phyloP scores from a whole-genome alignment of 1,140 invertebrate genomes.

The Dolichoris vasculosae region DNA sequence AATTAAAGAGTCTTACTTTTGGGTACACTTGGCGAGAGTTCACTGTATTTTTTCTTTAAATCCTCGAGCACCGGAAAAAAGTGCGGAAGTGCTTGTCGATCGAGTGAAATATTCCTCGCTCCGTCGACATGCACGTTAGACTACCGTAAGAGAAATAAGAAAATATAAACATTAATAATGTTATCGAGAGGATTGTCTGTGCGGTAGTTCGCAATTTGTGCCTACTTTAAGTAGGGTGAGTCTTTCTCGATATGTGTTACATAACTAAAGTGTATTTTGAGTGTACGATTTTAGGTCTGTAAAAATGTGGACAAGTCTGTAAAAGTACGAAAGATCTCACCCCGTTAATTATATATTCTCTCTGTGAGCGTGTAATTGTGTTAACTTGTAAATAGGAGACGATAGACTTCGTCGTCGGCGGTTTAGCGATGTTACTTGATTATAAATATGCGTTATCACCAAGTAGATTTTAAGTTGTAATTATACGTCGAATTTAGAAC shows the following conservation, averaged over 20 bases:
- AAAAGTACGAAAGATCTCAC: constrained; percentile 4
- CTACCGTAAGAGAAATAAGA: not conserved
- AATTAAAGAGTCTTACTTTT: not conserved
- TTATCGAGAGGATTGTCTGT: not conserved
- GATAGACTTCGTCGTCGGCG: constrained; percentile 27
- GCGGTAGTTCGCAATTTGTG: not conserved
- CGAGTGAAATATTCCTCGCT: constrained; percentile 32
- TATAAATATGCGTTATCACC: constrained; percentile 37
- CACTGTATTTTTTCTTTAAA: not conserved
- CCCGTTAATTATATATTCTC: not conserved
- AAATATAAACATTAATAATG: not conserved
- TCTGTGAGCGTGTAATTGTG: constrained; percentile 39
- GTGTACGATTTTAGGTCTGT: not conserved
- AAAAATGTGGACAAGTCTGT: not conserved
- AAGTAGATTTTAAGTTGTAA: constrained; percentile 46
- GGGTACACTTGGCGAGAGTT: not conserved
- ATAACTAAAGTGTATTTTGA: constrained; percentile 3
- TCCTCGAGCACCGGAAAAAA: not conserved
- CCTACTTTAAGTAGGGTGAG: constrained; percentile 40
- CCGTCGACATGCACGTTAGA: constrained; percentile 32
- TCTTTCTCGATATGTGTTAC: not conserved
- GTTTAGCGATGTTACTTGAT: constrained; percentile 34
- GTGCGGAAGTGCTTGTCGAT: constrained; percentile 36
- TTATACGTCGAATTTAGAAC: constrained; percentile 36
- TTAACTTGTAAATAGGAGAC: constrained; percentile 41